A percentile compares a stretch with the other conserved stretches of the same genome.
Conservation (phyloP, 2,888 invertebrate genomes). For the Balanococcus diminutus region DNA sequence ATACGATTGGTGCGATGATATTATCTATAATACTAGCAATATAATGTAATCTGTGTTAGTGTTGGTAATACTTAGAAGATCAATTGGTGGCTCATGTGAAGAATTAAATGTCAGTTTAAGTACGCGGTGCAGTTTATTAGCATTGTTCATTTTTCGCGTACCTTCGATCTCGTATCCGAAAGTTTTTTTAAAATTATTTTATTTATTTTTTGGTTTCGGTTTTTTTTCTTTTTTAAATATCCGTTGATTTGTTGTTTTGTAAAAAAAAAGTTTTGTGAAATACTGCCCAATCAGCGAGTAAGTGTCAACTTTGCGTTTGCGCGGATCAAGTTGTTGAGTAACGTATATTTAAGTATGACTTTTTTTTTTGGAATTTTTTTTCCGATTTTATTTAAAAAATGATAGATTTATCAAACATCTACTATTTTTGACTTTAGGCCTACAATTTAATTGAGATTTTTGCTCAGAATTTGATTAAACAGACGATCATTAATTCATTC, state of each 20-base stretch:
- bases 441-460: no score
- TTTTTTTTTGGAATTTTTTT: background rate
- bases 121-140: background rate
- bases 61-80: background rate
- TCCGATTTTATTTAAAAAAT: no score
- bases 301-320: background rate
- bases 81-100: slow-evolving; percentile 22
- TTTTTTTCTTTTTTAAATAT: background rate
- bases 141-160: background rate
- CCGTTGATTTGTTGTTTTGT: background rate
- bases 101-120: slow-evolving; percentile 8
- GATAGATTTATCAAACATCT: no score
- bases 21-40: slow-evolving; percentile 38
- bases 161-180: background rate
- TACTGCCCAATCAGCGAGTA: background rate
- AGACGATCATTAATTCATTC: no score
- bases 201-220: background rate
- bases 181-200: background rate
- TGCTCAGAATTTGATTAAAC: no score
- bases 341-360: background rate
- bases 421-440: no score
- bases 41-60: slow-evolving; percentile 34
- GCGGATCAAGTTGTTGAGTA: background rate
- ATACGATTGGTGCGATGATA: slow-evolving; percentile 44
- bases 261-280: background rate